These are phyloP conservation scores for Cetonia aurata DNA, from an alignment of 2,888 invertebrate genomes.

Conservation along the genomic window DNA sequence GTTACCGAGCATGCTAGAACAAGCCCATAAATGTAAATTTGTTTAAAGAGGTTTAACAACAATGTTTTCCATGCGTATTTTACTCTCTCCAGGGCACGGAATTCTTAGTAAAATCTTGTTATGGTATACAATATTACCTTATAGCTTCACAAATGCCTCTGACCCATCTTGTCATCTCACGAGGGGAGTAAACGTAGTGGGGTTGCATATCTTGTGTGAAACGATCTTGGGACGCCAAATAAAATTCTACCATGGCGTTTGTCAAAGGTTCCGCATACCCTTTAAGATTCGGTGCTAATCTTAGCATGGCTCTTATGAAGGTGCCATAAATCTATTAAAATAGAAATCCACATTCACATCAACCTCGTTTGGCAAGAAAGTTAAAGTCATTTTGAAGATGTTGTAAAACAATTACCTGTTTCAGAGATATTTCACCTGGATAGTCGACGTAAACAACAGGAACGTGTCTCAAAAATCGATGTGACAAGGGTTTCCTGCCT, in stretches of 20 bases:
- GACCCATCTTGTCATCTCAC: conserved; percentile 99
- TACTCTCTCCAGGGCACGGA: too few relatives aligned
- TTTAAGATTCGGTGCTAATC: conserved; percentile 90
- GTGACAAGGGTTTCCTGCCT: conserved; percentile 93
- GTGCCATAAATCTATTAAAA: conserved; percentile 91
- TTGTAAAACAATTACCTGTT: conserved; percentile 78
- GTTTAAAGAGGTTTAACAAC: too few relatives aligned
- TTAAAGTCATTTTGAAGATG: too few relatives aligned
- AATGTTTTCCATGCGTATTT: too few relatives aligned
- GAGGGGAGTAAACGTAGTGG: conserved; percentile 98
- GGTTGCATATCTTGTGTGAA: conserved; percentile 99
- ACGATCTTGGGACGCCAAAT: conserved; percentile 94
- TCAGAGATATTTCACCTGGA: conserved; percentile 97
- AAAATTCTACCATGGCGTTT: conserved; percentile 99
- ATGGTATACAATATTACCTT: conserved; percentile 63
- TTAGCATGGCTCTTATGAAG: conserved; percentile 97
- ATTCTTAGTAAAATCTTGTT: too few relatives aligned
- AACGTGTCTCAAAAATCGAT: conserved; percentile 89
- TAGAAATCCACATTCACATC: not conserved
- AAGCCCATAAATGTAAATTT: too few relatives aligned
- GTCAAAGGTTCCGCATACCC: conserved; percentile 97
- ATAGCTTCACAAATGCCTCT: conserved; percentile 99
- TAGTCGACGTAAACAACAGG: conserved; percentile 99
- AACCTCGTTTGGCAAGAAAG: too few relatives aligned
- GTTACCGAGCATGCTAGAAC: too few relatives aligned